Evolutionary conservation across 92 coral and sea anemone genomes (phyloP), one percentile per base, ranked within the genome.

Genomic region (Palythoa caribaeorum): DNA sequence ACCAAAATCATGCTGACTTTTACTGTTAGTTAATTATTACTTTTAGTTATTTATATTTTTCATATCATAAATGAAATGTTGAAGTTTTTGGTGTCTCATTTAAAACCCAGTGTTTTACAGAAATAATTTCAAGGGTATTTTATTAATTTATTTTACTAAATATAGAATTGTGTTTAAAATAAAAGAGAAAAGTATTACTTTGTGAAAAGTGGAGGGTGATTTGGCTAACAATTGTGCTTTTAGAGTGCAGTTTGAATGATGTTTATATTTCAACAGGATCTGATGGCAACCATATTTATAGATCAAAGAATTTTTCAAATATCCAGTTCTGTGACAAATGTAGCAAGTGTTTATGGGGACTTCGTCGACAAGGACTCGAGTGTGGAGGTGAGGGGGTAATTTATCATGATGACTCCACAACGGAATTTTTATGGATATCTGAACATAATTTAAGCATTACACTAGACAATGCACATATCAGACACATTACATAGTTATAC

Each of bases 321-420:
- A 66, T 95, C 3, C 98, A 94, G 60, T 97, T 96, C 94, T 97
- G 99, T 86, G 98, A 97, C 81, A 96, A 90, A 59, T 97, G 99
- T 62, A 93, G 93, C 62, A 93, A 95, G 91, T 91, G 96, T 73
- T 73, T 97, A 55, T 97, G 98, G 96, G 99, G 99, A 39, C 76
- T 97, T 65, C 88, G 87, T 59, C 89, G 93, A 17, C 99, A 97
- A 85, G 99, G 99, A 0, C 63, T 97, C n/a, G 94, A 94, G 84
- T 97, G 99, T 69, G 77, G 90, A 88, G 93, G 97, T 94, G 79
- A 62, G 90, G 5, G 9, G 20, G 48, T 39, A 11, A 59, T 57
- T 28, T 28, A 28, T 28, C 28, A 28, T 28, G 28, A 28, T 28
- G 28, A 54, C 16, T 4, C 13, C 60, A 54, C 60, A 54, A 10